These are phyloP conservation scores for Orius insidiosus DNA, from an alignment of 1,140 invertebrate species.

Conservation along the genomic window DNA sequence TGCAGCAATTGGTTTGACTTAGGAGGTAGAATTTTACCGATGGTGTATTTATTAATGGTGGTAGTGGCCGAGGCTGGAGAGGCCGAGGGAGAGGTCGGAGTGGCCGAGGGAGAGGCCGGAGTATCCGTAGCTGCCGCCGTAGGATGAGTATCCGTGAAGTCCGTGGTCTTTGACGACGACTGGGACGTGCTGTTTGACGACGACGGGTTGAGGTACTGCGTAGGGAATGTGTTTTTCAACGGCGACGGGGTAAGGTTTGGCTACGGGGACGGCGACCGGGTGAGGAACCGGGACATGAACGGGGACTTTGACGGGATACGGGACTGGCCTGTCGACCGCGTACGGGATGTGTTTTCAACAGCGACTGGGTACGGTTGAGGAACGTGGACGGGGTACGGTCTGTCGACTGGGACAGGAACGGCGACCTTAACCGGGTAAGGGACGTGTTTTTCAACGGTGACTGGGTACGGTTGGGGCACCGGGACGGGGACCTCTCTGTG, in stretches of 20 bases:
- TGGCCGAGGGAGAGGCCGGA: no score
- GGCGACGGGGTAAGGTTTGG: conserved; percentile 23
- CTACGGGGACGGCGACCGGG: conserved; percentile 37
- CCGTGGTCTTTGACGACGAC: conserved; percentile 29
- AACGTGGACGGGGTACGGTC: conserved; percentile 38
- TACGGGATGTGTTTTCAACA: conserved; percentile 35
- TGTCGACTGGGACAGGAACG: conserved; percentile 36
- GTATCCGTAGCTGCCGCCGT: no score
- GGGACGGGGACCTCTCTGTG: conserved; percentile 27
- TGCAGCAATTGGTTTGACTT: no score
- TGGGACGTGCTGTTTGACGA: conserved; percentile 38
- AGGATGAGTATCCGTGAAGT: no score
- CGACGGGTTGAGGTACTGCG: conserved; percentile 37
- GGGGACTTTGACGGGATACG: conserved; percentile 28
- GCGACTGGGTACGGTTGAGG: conserved; percentile 33
- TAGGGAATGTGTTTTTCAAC: conserved; percentile 43
- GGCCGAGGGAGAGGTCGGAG: no score
- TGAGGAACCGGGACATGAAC: conserved; percentile 31
- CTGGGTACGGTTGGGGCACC: conserved; percentile 22
- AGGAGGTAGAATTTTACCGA: no score
- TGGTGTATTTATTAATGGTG: no score
- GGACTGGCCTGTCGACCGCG: conserved; percentile 37
- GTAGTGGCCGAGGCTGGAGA: no score
- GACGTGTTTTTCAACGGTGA: conserved; percentile 37
- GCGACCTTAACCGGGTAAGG: conserved; percentile 46